Evolutionary conservation across 2,113 vertebrate species (phyloP).

Genomic region (Aramus guarauna): DNA sequence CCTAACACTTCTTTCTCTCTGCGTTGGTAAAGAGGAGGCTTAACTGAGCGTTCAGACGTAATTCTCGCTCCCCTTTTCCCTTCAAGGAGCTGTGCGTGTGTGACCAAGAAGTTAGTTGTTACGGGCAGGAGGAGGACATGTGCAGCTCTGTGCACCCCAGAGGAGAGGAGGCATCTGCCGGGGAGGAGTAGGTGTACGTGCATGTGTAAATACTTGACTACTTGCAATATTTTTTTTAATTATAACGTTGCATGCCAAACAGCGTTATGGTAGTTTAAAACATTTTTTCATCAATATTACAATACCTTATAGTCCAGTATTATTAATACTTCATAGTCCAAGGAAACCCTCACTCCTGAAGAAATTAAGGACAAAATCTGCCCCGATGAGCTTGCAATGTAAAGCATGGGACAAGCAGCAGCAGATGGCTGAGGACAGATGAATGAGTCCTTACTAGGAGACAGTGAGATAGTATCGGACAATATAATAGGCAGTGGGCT

Average conservation of each 20-base stretch:
- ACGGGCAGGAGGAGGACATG: not conserved
- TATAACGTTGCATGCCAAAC: not conserved
- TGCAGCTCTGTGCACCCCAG: fast-evolving
- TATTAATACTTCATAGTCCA: not conserved
- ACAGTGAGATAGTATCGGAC: not conserved
- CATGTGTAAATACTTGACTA: not conserved
- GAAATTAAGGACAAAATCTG: not conserved
- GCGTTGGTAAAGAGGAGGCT: not conserved
- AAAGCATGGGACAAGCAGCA: not conserved
- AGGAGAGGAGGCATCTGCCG: not conserved
- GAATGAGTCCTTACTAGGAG: conserved; percentile 26
- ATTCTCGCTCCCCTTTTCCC: too few relatives aligned
- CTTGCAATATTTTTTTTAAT: not conserved
- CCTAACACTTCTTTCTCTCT: not conserved
- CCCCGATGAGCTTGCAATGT: not conserved
- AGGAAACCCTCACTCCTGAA: not conserved
- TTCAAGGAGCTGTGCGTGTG: not conserved
- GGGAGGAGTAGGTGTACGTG: too few relatives aligned
- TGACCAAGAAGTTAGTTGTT: not conserved
- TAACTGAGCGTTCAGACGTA: not conserved
- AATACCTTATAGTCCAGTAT: too few relatives aligned
- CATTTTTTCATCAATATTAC: not conserved
- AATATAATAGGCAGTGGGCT: conserved; percentile 4
- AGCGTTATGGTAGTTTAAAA: not conserved
- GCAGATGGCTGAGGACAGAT: conserved; percentile 11